These are phyloP conservation scores for Cheilosia urbana DNA, from an alignment of 2,888 invertebrate species.

Conservation along the genomic window DNA sequence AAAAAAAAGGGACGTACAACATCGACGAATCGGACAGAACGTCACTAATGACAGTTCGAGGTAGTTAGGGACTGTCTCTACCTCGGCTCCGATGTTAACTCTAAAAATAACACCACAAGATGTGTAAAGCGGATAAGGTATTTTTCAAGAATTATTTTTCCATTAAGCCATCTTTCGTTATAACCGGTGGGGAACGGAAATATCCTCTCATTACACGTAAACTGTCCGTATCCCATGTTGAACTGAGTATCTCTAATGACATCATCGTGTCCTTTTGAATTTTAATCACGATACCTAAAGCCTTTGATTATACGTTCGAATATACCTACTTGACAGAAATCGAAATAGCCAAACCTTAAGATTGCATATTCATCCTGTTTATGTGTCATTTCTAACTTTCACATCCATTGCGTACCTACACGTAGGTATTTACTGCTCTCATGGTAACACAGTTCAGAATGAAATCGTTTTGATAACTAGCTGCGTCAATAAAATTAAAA, in stretches of 20 bases:
- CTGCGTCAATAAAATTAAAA: slow-evolving; percentile 16
- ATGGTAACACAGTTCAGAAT: neutral
- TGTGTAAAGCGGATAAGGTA: too few species aligned
- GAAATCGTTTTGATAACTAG: slow-evolving; percentile 4
- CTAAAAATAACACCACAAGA: too few species aligned
- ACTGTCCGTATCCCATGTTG: neutral
- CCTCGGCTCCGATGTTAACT: too few species aligned
- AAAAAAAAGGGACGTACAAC: too few species aligned
- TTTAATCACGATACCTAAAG: neutral
- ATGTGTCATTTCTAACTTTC: neutral
- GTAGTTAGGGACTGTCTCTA: too few species aligned
- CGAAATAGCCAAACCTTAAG: neutral
- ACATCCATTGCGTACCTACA: neutral
- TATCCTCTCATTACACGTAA: neutral
- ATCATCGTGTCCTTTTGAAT: neutral
- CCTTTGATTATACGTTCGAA: neutral
- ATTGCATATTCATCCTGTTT: neutral
- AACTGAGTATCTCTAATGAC: neutral
- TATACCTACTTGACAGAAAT: neutral
- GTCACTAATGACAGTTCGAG: too few species aligned
- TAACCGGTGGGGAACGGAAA: neutral
- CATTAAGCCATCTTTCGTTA: neutral
- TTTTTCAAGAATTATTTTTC: too few species aligned
- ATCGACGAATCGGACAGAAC: too few species aligned
- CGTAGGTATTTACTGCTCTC: neutral